Base-by-base conservation (phyloP, 2,797 vertebrate genomes). In the Chaunax sp. region DNA sequence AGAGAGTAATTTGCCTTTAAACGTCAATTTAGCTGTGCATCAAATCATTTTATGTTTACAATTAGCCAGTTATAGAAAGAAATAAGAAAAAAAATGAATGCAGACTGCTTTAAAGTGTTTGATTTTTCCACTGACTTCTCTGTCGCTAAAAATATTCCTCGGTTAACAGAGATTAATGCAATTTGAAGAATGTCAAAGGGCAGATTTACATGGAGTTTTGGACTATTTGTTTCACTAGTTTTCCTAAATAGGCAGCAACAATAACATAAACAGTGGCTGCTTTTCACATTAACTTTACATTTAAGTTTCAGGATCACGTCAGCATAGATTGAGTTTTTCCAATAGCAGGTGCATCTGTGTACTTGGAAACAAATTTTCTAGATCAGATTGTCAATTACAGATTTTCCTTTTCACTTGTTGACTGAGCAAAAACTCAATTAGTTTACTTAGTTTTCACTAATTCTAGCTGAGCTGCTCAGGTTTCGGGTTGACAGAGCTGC, bases 401-500 rank as follows among this genome's bases (percentile, higher is more conserved):
- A n/a, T n/a, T n/a, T n/a, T n/a, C n/a, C n/a, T n/a, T n/a, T n/a
- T n/a, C n/a, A n/a, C n/a, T n/a, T n/a, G n/a, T n/a, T n/a, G n/a
- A n/a, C n/a, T n/a, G n/a, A n/a, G n/a, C n/a, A n/a, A n/a, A n/a
- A n/a, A n/a, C n/a, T n/a, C n/a, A n/a, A n/a, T n/a, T n/a, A n/a
- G n/a, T n/a, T n/a, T n/a, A n/a, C n/a, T n/a, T n/a, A n/a, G n/a
- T n/a, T n/a, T n/a, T n/a, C n/a, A n/a, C n/a, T n/a, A n/a, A 47
- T 28, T 40, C 9, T 16, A n/a, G 46, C n/a, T 68, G 33, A 72
- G 30, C n/a, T 35, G 41, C 14, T 65, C 30, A 46, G 25, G 13
- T 16, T 47, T 35, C 6, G 33, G 33, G 10, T 35, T 7, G 33
- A 35, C 12, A 35, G 8, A 35, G 26, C 8, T 26, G 18, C 14